Percentiles rank a stretch among this genome's conserved stretches.
These are phyloP conservation scores for Dasypus novemcinctus DNA, from an alignment of 2,113 vertebrate species.

Conservation along the genomic window DNA sequence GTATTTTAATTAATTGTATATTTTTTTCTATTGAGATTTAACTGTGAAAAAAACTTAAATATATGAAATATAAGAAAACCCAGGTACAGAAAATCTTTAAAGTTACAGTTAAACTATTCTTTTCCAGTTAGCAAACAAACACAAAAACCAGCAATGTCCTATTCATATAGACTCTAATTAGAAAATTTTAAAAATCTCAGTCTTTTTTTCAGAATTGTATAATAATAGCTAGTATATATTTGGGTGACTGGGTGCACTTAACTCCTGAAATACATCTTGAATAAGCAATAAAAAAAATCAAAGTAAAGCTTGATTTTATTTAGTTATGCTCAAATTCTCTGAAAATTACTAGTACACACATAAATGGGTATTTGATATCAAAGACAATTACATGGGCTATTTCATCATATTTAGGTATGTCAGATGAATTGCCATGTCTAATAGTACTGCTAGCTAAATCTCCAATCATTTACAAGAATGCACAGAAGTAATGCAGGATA, in stretches of 20 bases:
- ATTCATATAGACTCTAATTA: neutral
- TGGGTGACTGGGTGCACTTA: neutral
- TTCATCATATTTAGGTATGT: neutral
- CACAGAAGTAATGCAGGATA: neutral
- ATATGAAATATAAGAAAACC: neutral
- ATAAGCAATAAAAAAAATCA: neutral
- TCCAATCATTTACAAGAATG: neutral
- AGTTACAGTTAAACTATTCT: neutral
- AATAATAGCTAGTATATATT: neutral
- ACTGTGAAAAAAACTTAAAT: neutral
- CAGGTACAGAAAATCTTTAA: neutral
- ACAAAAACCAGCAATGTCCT: neutral
- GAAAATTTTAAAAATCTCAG: neutral
- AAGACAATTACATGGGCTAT: neutral
- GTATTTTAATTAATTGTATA: neutral
- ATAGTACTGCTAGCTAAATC: neutral
- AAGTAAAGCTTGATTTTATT: neutral
- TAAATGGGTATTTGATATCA: neutral
- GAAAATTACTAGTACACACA: neutral
- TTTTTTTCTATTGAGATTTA: conserved; percentile 30
- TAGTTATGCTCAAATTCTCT: neutral
- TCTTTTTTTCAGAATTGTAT: neutral
- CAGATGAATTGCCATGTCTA: neutral
- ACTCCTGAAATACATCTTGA: neutral
- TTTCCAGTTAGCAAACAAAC: neutral